Percentiles rank a stretch among this genome's conserved stretches.
Conservation (phyloP, 2,113 vertebrate genomes). For the Microtus pennsylvanicus region DNA sequence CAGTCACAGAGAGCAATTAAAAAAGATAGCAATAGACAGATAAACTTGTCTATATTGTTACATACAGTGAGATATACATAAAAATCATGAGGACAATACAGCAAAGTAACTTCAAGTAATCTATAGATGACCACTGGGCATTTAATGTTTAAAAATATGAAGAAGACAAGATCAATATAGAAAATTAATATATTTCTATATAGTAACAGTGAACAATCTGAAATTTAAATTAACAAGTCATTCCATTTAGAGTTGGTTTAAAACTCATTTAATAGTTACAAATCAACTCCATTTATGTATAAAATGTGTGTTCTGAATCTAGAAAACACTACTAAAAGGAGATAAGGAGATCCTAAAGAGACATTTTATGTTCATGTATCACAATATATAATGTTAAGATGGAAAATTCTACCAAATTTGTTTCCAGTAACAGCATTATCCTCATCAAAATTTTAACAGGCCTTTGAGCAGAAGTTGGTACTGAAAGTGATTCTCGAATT, state of each 20-base stretch:
- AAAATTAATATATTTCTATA: slow-evolving; percentile 13
- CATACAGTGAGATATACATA: neutral
- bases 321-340: neutral
- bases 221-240: neutral
- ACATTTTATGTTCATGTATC: neutral
- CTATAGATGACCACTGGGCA: neutral
- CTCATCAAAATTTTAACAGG: neutral
- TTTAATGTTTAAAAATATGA: neutral
- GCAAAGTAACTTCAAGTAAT: neutral
- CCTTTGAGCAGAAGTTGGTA: neutral
- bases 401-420: neutral
- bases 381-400: neutral
- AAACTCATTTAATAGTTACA: neutral
- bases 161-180: neutral
- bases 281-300: neutral
- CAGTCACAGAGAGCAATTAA: neutral
- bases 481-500: neutral
- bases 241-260: neutral
- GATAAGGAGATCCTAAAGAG: neutral
- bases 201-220: neutral
- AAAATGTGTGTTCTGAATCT: neutral
- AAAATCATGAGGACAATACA: neutral
- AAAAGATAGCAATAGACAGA: neutral
- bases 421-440: neutral
- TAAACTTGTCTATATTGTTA: neutral